Base-by-base conservation (phyloP, 2,888 invertebrate species). In the Meiosimyza decipiens region DNA sequence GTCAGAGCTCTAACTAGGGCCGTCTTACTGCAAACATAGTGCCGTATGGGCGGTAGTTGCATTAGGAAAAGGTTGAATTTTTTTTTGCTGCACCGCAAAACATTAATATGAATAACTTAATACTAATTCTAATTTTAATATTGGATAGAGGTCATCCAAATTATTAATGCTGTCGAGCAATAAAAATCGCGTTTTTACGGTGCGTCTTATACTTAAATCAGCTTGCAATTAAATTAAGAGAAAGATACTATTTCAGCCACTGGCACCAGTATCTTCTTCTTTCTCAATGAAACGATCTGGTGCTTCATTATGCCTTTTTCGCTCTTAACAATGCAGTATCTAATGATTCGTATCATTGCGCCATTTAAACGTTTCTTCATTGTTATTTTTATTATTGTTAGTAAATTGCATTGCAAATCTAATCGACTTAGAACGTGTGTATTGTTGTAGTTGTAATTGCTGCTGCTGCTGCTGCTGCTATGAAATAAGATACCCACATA, bases 401-500 rank as follows among this genome's bases (percentile, higher is more conserved):
- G 57, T 50, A 68, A 68, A 68, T 68, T 59, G 28, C 59, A 68
- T 68, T 68, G 68, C 16, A 59, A n/a, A 16, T 68, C 59, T 68
- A 68, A 68, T 68, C 49, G 47, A 59, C 28, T 49, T 59, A 59
- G 57, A 68, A 50, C 28, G 50, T n/a, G 57, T 22, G 16, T 11
- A n/a, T 40, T 49, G 9, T n/a, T 49, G 22, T 28, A 6, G 13
- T 52, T 52, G 18, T 65, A 50, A 11, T 16, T 51, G 18, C 22
- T 64, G 18, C 22, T 22, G 1, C 15, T 63, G 40, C 15, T 11
- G 52, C 33, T 28, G 7, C 11, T 49, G 59, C 57, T 57, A 33
- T 72, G 75, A 70, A 75, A 75, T 72, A 72, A 73, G 75, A 75
- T 75, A 75, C 75, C 73, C 71, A 70, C 70, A 49, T 67, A 63